Evolutionary conservation across 2,113 vertebrate genomes (phyloP).

Genomic region (Gallinago paraguaiae): DNA sequence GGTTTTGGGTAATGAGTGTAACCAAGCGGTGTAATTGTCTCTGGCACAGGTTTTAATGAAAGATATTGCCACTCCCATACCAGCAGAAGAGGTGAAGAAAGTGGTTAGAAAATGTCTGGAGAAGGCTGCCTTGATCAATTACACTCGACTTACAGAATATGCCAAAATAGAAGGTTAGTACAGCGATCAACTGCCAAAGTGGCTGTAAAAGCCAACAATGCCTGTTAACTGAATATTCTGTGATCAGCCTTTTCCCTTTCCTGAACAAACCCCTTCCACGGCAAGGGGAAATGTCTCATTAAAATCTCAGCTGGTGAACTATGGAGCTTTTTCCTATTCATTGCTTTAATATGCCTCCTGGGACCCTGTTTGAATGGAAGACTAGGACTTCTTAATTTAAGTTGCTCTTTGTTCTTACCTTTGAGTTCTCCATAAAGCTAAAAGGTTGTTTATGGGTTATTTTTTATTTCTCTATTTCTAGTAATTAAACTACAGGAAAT

Average conservation of each 20-base stretch:
- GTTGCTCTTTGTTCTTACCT: slow-evolving; percentile 80
- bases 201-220: slow-evolving; percentile 71
- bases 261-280: slow-evolving; percentile 73
- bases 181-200: slow-evolving; percentile 66
- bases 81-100: slow-evolving; percentile 93
- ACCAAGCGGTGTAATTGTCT: slow-evolving; percentile 32
- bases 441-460: slow-evolving; percentile 58
- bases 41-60: slow-evolving; percentile 92
- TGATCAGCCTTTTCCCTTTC: slow-evolving; percentile 71
- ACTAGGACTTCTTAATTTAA: slow-evolving; percentile 74
- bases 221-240: slow-evolving; percentile 76
- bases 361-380: slow-evolving; percentile 77
- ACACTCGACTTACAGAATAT: slow-evolving; percentile 92
- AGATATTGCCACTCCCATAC: slow-evolving; percentile 93
- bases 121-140: slow-evolving; percentile 94
- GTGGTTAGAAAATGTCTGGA: slow-evolving; percentile 93
- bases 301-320: slow-evolving; percentile 87
- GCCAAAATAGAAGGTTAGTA: slow-evolving; percentile 94
- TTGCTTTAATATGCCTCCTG: slow-evolving; percentile 86
- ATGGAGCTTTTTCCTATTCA: slow-evolving; percentile 83
- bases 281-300: slow-evolving; percentile 85
- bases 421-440: slow-evolving; percentile 68
- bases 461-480: slow-evolving; percentile 61
- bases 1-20: slow-evolving; percentile 11
- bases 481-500: slow-evolving; percentile 39